Percentiles rank a stretch among this genome's conserved stretches.
Evolutionary conservation across 2,113 vertebrate species (phyloP).

Genomic region (Geococcyx californianus): DNA sequence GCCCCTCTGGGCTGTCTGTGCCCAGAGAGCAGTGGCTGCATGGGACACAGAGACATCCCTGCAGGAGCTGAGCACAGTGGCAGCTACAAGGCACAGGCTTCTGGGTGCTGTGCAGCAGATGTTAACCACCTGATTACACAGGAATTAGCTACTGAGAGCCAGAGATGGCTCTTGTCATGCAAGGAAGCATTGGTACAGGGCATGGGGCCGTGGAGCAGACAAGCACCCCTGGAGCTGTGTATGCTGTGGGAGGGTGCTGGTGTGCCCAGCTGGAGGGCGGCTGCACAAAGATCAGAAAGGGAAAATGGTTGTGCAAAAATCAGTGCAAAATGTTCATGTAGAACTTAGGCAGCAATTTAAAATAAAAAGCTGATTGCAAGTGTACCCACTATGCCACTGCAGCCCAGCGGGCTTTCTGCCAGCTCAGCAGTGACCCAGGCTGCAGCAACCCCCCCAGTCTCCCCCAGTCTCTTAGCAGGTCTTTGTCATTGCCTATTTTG

Average conservation of each 20-base stretch:
- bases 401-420: neutral
- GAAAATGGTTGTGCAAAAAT: neutral
- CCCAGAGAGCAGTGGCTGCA: neutral
- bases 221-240: neutral
- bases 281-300: neutral
- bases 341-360: neutral
- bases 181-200: accelerated
- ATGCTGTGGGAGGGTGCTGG: neutral
- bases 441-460: neutral
- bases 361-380: neutral
- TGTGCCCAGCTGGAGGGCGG: neutral
- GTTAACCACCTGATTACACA: neutral
- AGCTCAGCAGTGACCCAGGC: neutral
- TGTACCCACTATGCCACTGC: neutral
- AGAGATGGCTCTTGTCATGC: neutral
- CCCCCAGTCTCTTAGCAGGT: neutral
- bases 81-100: neutral
- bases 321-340: accelerated
- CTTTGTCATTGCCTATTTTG: accelerated
- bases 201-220: accelerated
- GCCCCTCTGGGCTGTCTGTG: neutral
- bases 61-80: neutral
- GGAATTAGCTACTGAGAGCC: neutral
- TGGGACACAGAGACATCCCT: accelerated
- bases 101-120: neutral